Base-by-base conservation (phyloP, 2,888 invertebrate species). In the Ornithoptera priamus region DNA sequence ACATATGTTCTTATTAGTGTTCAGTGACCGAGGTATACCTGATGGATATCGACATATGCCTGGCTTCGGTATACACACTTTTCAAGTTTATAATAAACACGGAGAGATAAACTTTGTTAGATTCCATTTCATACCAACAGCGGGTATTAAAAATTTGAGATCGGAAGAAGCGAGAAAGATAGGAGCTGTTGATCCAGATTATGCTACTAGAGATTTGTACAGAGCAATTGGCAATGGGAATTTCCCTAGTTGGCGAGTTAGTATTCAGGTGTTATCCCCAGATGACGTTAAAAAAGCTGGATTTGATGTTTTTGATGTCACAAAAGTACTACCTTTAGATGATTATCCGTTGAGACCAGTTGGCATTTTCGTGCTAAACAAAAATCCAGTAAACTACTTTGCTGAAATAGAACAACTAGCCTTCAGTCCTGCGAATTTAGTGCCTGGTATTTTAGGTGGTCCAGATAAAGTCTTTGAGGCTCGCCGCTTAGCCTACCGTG, bases 41-140 rank as follows among this genome's bases (percentile, higher is more conserved):
- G 96, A 98, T 84, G 98, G 98, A 6, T 96, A 95, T 86, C 94
- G 97, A 42, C 95, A 96, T 85, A 98, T 98, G 98, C 96, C 98
- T 78, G 98, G 98, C 22, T 98, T 97, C 80, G 97, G 97, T 7
- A 96, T 97, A 0, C 98, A 98, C 83, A 97, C 98, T 0, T 98
- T 96, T 85, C 97, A 97, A 85, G 88, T 98, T 70, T 94, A 97
- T 17, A 98, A 98, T 85, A 93, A 90, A 20, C 86, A 94, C 7
- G 94, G 95, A 0, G 93, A 95, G 68, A 88, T 94, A 15, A 91
- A 95, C 74, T 98, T 96, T 82, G 95, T 96, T 75, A 97, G 98
- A 93, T 98, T 98, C 89, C 97, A 98, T 85, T 96, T 95, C 80
- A 96, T 96, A 93, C 97, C 97, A 12, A 94, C 97, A 81, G 97